A percentile compares a stretch with the other conserved stretches of the same genome.
Conservation (phyloP, 2,888 invertebrate species). For the Eugnorisma glareosa region DNA sequence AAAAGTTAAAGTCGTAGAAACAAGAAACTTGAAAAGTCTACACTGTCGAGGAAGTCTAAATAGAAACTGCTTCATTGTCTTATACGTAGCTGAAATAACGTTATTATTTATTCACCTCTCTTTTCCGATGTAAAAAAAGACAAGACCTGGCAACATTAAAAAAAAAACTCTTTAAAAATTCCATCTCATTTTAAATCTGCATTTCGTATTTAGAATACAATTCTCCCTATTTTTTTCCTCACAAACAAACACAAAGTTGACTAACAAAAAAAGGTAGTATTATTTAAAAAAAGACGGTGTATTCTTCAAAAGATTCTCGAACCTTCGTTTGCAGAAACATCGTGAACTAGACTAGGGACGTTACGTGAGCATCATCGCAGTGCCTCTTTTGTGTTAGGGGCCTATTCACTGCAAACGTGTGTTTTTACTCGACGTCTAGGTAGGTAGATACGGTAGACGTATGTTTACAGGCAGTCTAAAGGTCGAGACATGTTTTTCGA, state of each 20-base stretch:
- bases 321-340: conserved; percentile 51
- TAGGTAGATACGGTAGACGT: background rate
- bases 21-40: background rate
- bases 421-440: conserved; percentile 42
- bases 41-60: background rate
- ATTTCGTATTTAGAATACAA: conserved; percentile 44
- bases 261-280: conserved; percentile 32
- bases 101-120: background rate
- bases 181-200: background rate
- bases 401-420: conserved; percentile 56
- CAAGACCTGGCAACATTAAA: background rate
- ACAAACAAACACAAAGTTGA: conserved; percentile 14
- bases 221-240: background rate
- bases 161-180: background rate
- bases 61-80: background rate
- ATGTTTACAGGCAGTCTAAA: conserved; percentile 8
- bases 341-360: conserved; percentile 34
- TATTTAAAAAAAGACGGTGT: conserved; percentile 40
- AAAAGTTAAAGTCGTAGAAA: background rate
- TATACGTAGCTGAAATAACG: background rate
- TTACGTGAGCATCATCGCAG: conserved; percentile 60
- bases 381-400: conserved; percentile 56
- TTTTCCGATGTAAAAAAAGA: background rate
- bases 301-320: conserved; percentile 63
- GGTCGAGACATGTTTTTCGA: conserved; percentile 32